phyloP scores from a whole-genome alignment of 2,113 vertebrate species.

The Mirounga angustirostris region DNA sequence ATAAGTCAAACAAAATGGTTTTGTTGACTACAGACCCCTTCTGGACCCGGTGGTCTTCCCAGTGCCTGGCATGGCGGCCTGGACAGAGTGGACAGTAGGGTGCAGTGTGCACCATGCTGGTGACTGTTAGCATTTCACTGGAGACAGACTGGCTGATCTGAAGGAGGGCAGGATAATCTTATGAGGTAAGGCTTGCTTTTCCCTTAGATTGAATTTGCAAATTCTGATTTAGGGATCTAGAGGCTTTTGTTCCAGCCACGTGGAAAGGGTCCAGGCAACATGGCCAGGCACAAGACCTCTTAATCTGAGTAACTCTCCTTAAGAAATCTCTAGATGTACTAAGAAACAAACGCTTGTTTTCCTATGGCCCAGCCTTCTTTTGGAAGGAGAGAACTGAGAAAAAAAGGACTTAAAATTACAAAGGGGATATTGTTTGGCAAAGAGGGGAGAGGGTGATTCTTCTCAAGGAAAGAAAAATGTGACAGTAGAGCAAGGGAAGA shows the following conservation, averaged over 20 bases:
- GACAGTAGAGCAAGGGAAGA: background rate
- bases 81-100: background rate
- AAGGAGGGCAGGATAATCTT: background rate
- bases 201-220: background rate
- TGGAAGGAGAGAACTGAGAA: background rate
- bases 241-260: background rate
- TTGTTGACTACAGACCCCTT: background rate
- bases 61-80: background rate
- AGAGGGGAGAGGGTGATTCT: background rate
- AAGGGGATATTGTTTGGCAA: background rate
- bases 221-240: background rate
- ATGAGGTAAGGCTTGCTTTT: background rate
- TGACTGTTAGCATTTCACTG: background rate
- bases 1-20: background rate
- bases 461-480: slow-evolving; percentile 8
- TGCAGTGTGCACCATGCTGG: fast-evolving
- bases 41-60: background rate
- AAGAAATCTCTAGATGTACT: background rate
- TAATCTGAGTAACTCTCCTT: background rate
- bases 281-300: background rate
- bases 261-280: background rate
- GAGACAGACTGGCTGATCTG: background rate
- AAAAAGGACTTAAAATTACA: slow-evolving; percentile 32
- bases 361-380: background rate
- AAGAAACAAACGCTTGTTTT: background rate